Conservation (phyloP, 2,113 vertebrate species). For the Tapirus terrestris region DNA sequence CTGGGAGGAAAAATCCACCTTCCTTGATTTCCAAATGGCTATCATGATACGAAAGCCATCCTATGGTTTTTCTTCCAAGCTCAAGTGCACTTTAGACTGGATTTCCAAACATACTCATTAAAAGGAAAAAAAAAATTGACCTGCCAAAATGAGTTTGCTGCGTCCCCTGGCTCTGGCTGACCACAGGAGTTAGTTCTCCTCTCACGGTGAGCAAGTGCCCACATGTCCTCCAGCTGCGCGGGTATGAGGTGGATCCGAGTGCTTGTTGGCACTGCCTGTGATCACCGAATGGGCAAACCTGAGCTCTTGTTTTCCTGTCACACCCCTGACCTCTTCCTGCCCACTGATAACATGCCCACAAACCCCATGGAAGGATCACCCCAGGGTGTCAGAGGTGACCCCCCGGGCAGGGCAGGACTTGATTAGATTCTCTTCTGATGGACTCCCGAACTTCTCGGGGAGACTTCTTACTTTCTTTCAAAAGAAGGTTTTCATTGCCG, state of each 20-base stretch:
- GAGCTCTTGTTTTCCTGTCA: neutral
- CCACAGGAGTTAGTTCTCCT: neutral
- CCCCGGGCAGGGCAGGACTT: neutral
- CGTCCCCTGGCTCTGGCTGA: neutral
- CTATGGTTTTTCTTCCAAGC: conserved; percentile 42
- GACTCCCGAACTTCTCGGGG: neutral
- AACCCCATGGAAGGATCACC: neutral
- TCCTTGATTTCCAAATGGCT: neutral
- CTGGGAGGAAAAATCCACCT: neutral
- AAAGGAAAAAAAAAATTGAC: neutral
- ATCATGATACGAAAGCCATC: neutral
- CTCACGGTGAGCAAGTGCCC: neutral
- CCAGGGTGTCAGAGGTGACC: neutral
- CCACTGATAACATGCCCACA: neutral
- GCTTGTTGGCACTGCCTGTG: neutral
- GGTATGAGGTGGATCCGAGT: neutral
- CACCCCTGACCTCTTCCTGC: neutral
- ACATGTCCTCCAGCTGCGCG: neutral
- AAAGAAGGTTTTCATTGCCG: neutral
- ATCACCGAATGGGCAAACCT: neutral
- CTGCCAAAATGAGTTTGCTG: neutral
- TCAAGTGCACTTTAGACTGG: conserved; percentile 22
- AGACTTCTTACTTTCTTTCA: conserved; percentile 35
- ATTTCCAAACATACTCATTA: conserved; percentile 16
- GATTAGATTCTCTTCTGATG: neutral